Evolutionary conservation across 1,140 invertebrate genomes (phyloP).

Genomic region (Sarcophaga bullata): DNA sequence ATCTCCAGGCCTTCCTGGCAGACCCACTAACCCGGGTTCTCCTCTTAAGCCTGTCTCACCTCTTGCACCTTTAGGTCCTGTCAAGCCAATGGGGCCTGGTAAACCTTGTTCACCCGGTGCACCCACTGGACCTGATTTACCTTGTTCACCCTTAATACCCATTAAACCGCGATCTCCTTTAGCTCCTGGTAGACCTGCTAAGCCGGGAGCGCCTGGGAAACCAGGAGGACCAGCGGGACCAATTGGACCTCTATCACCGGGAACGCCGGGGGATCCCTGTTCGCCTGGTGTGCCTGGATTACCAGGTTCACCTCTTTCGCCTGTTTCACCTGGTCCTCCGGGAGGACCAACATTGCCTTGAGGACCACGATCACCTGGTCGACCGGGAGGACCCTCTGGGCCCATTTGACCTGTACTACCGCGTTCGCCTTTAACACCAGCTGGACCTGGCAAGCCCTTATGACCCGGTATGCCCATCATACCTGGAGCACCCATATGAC

Average conservation of each 20-base stretch:
- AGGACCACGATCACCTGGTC: slow-evolving; percentile 50
- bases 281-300: slow-evolving; percentile 78
- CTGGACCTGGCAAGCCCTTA: slow-evolving; percentile 72
- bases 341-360: slow-evolving; percentile 72
- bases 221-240: slow-evolving; percentile 72
- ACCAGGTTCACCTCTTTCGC: slow-evolving; percentile 79
- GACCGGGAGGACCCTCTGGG: slow-evolving; percentile 73
- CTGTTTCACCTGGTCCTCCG: slow-evolving; percentile 81
- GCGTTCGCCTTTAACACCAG: slow-evolving; percentile 80
- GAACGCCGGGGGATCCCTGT: slow-evolving; percentile 74
- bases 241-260: slow-evolving; percentile 74
- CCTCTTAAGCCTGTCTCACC: slow-evolving; percentile 81
- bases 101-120: slow-evolving; percentile 70
- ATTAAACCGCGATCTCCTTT: slow-evolving; percentile 79
- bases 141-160: slow-evolving; percentile 79
- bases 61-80: slow-evolving; percentile 78
- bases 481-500: slow-evolving; percentile 77
- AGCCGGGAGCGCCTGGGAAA: slow-evolving; percentile 74
- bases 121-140: slow-evolving; percentile 65
- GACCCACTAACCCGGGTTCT: slow-evolving; percentile 77
- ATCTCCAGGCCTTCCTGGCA: slow-evolving; percentile 78
- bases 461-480: slow-evolving; percentile 78
- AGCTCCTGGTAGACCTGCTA: slow-evolving; percentile 74
- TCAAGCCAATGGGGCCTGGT: slow-evolving; percentile 73
- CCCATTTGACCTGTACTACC: slow-evolving; percentile 72